These are phyloP conservation scores for Aporophyla nigra DNA, from an alignment of 2,888 invertebrate genomes.

Conservation along the genomic window DNA sequence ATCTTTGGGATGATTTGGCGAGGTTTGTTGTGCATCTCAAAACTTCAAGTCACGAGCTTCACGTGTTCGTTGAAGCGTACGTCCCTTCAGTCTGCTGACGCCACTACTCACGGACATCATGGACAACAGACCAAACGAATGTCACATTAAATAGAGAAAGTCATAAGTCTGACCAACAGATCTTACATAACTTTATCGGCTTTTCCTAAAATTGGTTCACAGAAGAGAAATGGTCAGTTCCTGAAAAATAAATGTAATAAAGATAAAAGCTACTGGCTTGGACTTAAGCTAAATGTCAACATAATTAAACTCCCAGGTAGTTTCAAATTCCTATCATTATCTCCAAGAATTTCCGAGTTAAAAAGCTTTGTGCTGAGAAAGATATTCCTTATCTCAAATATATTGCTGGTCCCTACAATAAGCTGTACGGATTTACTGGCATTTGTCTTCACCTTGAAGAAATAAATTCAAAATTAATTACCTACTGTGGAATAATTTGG, in stretches of 20 bases:
- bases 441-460: conserved; percentile 28
- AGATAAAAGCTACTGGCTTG: neutral
- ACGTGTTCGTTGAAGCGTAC: no score
- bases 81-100: no score
- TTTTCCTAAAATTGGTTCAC: neutral
- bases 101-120: no score
- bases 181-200: neutral
- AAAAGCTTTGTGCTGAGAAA: conserved; percentile 37
- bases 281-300: conserved; percentile 1
- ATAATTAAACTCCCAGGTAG: conserved; percentile 23
- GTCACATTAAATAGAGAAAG: neutral
- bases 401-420: conserved; percentile 24
- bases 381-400: conserved; percentile 42
- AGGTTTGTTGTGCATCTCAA: no score
- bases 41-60: no score
- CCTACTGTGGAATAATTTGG: conserved; percentile 26
- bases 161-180: neutral
- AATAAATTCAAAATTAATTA: conserved; percentile 32
- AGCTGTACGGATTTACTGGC: conserved; percentile 44
- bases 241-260: conserved; percentile 5
- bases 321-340: conserved; percentile 24
- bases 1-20: no score
- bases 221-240: neutral
- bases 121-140: neutral
- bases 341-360: conserved; percentile 30